A percentile compares a stretch with the other conserved stretches of the same genome.
These are phyloP conservation scores for Bradypodion ventrale DNA, from an alignment of 2,797 vertebrate species.

Conservation along the genomic window DNA sequence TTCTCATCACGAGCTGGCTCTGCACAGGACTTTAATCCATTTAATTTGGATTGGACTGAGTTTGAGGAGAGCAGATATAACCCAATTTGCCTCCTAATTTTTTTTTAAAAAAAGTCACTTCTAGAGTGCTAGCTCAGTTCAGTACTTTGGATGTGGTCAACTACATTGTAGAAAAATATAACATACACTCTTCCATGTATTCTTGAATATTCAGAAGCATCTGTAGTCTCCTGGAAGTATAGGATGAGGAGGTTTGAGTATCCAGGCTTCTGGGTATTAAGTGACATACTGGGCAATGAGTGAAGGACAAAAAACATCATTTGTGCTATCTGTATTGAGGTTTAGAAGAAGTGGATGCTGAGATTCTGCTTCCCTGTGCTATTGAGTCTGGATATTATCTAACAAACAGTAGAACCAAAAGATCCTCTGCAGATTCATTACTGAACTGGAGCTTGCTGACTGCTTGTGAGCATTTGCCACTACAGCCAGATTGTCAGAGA, in stretches of 20 bases:
- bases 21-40: background rate
- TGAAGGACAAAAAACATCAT: no score
- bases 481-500: conserved; percentile 35
- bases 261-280: no score
- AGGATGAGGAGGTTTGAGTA: background rate
- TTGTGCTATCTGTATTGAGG: background rate
- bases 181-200: background rate
- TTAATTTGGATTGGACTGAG: no score
- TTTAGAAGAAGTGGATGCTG: conserved; percentile 23
- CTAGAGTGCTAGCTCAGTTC: no score
- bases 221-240: background rate
- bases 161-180: background rate
- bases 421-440: conserved; percentile 20
- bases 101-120: no score
- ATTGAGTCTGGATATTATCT: conserved; percentile 7
- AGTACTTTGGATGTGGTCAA: background rate
- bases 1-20: background rate
- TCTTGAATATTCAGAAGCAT: background rate
- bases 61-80: background rate
- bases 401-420: background rate
- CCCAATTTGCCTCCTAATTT: no score
- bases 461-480: conserved; percentile 21
- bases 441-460: conserved; percentile 23
- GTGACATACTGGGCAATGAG: background rate
- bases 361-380: background rate